Percentiles rank a stretch among this genome's conserved stretches.
Conservation (phyloP, 2,888 invertebrate genomes). For the Trachelus troglodyta region DNA sequence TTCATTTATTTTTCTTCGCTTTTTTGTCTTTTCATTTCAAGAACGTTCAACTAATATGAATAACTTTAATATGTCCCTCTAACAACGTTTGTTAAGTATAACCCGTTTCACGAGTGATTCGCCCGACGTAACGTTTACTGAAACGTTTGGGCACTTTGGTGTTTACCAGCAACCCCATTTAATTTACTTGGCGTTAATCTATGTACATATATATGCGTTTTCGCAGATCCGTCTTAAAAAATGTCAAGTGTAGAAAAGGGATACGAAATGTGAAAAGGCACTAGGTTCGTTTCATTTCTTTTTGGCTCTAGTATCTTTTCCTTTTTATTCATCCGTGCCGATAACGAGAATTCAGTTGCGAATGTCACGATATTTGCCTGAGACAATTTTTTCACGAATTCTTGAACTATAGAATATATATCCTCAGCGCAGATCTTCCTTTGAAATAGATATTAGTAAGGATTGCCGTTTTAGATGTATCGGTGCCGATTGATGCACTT, state of each 20-base stretch:
- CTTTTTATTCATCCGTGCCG: not conserved
- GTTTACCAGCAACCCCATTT: not conserved
- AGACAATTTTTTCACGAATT: not conserved
- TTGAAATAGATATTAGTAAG: not conserved
- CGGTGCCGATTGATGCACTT: not conserved
- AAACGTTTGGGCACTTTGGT: not conserved
- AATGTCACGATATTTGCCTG: not conserved
- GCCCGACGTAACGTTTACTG: not conserved
- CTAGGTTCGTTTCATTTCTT: not conserved
- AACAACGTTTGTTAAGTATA: not conserved
- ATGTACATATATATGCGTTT: not conserved
- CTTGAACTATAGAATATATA: not conserved
- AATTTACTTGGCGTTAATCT: not conserved
- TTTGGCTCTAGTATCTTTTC: not conserved
- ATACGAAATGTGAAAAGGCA: conserved; percentile 3
- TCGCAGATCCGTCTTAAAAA: conserved; percentile 2
- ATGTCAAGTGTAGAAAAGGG: conserved; percentile 8
- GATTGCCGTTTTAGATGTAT: not conserved
- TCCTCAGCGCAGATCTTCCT: not conserved
- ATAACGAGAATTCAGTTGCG: not conserved
- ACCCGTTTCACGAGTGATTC: not conserved
- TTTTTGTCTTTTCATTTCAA: not conserved
- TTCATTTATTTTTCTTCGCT: not conserved
- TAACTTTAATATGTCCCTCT: not conserved
- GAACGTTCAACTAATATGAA: not conserved